These are phyloP conservation scores for Oreortyx pictus DNA, from an alignment of 2,797 vertebrate species.

Conservation along the genomic window DNA sequence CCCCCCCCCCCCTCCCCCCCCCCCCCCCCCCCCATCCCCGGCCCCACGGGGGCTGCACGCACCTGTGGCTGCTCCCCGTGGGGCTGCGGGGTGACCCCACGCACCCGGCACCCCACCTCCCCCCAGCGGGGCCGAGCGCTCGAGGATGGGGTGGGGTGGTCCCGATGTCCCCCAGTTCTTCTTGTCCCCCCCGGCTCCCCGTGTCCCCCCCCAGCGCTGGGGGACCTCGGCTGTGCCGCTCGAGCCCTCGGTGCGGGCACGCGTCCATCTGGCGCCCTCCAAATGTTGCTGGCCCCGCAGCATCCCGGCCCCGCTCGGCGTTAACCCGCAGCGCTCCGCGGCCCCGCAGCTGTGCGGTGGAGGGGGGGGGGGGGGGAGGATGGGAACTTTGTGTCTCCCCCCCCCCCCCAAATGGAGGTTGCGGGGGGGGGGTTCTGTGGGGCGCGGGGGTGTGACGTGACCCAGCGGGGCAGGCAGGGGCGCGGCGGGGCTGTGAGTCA, in stretches of 20 bases:
- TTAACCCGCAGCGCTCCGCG: constrained; percentile 56
- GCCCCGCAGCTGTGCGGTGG: neutral
- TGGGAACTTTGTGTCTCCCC: no score
- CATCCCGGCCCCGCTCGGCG: constrained; percentile 40
- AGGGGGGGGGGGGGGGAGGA: neutral
- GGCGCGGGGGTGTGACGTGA: constrained; percentile 9
- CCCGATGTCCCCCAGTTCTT: neutral
- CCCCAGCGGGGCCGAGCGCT: no score
- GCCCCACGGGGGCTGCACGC: neutral
- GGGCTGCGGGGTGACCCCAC: no score
- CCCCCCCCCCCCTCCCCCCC: neutral
- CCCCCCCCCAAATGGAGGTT: no score
- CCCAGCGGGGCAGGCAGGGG: constrained; percentile 57
- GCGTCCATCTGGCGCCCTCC: constrained; percentile 65
- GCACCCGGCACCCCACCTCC: no score
- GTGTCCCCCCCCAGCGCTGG: neutral
- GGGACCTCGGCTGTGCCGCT: constrained; percentile 35
- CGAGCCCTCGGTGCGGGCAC: constrained; percentile 59
- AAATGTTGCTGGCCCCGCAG: constrained; percentile 66
- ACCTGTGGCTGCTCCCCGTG: neutral
- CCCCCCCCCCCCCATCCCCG: neutral
- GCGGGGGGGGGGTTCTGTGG: no score
- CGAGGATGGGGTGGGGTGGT: no score
- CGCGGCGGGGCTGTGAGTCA: constrained; percentile 33
- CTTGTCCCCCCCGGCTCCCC: neutral